Percentiles rank a stretch among this genome's conserved stretches.
phyloP scores from a whole-genome alignment of 2,797 vertebrate species.

The Galago senegalensis region DNA sequence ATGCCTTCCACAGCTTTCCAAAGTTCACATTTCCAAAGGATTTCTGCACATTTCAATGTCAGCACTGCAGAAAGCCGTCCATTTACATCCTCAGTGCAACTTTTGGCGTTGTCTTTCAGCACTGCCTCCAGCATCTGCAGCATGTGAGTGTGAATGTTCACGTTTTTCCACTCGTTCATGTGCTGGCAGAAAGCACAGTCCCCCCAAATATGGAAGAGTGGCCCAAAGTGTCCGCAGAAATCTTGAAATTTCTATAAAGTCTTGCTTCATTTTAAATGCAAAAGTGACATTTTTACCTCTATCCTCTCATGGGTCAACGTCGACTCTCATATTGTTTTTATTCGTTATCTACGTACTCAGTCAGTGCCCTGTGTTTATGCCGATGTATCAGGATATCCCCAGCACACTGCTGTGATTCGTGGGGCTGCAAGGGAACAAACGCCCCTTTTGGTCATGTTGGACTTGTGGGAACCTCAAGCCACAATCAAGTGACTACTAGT shows the following conservation, averaged over 20 bases:
- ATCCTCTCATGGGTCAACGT: background rate
- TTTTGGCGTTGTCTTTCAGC: background rate
- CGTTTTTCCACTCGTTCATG: background rate
- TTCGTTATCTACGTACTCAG: background rate
- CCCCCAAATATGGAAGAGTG: background rate
- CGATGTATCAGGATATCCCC: background rate
- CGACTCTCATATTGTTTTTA: constrained; percentile 32
- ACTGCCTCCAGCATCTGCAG: background rate
- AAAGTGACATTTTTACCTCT: constrained; percentile 5
- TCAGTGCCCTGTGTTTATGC: background rate
- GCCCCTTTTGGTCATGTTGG: background rate
- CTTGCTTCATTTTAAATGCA: background rate
- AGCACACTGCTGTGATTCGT: background rate
- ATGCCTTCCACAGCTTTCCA: background rate
- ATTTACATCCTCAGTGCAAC: background rate
- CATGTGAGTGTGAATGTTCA: background rate
- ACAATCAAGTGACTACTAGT: background rate
- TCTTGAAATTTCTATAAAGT: background rate
- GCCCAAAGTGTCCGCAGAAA: background rate
- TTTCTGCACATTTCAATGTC: background rate
- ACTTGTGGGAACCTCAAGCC: background rate
- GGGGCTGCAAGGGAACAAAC: background rate
- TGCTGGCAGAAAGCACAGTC: background rate
- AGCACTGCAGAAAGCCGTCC: background rate
- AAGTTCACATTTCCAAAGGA: background rate